Evolutionary conservation across 2,797 vertebrate genomes (phyloP).

Genomic region (Lycodopsis pacificus): DNA sequence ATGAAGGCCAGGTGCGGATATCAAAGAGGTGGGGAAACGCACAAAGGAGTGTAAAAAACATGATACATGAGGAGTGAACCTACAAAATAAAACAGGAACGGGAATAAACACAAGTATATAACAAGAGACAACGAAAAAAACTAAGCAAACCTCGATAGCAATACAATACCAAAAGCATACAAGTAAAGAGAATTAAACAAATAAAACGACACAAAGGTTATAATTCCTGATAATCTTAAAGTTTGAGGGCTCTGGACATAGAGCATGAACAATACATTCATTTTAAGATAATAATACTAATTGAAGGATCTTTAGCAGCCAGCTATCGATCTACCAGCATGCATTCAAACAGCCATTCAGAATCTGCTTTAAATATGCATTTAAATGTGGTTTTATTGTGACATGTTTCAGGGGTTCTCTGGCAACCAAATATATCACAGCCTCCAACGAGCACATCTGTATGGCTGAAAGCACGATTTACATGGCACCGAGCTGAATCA

Average conservation of each 20-base stretch:
- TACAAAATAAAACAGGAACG: background rate
- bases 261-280: no score
- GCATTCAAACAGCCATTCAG: background rate
- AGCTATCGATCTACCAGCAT: background rate
- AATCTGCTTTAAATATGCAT: background rate
- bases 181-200: no score
- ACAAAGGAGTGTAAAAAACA: background rate
- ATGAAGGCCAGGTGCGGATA: background rate
- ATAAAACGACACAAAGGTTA: no score
- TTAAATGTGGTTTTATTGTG: background rate
- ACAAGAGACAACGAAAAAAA: background rate
- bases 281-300: background rate
- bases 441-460: background rate
- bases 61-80: no score
- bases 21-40: no score
- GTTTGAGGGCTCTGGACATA: no score
- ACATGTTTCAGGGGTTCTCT: background rate
- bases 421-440: background rate
- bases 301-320: background rate
- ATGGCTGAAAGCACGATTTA: background rate
- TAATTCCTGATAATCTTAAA: no score
- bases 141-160: background rate
- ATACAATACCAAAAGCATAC: no score
- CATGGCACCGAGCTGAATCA: constrained; percentile 12
- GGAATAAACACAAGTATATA: background rate